A percentile compares a stretch with the other conserved stretches of the same genome.
phyloP scores from a whole-genome alignment of 2,113 vertebrate species.

The Petrocephalus microphthalmus region DNA sequence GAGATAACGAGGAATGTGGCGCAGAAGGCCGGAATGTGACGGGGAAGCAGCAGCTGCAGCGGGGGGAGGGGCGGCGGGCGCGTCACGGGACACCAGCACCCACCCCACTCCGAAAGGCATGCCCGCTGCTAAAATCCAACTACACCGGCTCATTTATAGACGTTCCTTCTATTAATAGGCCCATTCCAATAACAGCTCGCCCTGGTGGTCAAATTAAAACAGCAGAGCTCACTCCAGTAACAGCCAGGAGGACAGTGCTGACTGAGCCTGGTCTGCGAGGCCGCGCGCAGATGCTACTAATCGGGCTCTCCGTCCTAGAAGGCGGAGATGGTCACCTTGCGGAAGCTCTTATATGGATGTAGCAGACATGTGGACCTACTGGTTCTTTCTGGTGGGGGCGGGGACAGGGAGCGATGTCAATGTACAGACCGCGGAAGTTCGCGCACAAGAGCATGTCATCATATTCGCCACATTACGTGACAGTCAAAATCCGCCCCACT shows the following conservation, averaged over 20 bases:
- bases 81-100: background rate
- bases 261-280: background rate
- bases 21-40: slow-evolving; percentile 63
- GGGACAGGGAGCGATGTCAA: background rate
- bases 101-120: background rate
- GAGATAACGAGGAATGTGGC: slow-evolving; percentile 62
- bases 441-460: background rate
- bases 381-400: background rate
- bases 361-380: background rate
- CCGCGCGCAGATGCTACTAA: background rate
- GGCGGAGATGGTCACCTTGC: background rate
- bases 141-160: slow-evolving; percentile 55
- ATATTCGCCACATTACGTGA: background rate
- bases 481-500: background rate
- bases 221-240: slow-evolving; percentile 54
- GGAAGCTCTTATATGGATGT: background rate
- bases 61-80: background rate
- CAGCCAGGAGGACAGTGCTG: slow-evolving; percentile 30
- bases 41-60: slow-evolving; percentile 56
- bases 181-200: slow-evolving; percentile 54
- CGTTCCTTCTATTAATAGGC: slow-evolving; percentile 60
- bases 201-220: slow-evolving; percentile 42
- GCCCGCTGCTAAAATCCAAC: slow-evolving; percentile 47
- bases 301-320: background rate
- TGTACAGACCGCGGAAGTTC: background rate